Conservation (phyloP, 2,113 vertebrate genomes). For the Climacteris rufus region DNA sequence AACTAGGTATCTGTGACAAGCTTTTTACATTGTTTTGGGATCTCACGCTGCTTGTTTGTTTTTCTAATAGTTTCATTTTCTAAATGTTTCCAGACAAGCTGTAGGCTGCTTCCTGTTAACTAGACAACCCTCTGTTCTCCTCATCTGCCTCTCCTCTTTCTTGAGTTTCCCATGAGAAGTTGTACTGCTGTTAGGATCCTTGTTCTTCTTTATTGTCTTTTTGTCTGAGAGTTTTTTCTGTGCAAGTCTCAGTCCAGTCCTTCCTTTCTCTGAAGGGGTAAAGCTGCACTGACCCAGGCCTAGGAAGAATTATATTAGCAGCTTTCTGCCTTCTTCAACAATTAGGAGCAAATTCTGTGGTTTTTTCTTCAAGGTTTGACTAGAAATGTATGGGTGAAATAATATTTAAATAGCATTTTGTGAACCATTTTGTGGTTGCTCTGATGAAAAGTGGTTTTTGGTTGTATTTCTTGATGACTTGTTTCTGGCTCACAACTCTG, state of each 20-base stretch:
- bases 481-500: neutral
- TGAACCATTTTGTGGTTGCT: neutral
- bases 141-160: neutral
- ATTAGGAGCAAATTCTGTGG: neutral
- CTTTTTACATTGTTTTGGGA: neutral
- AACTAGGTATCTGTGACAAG: neutral
- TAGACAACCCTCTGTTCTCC: neutral
- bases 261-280: neutral
- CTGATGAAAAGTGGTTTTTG: neutral
- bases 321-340: neutral
- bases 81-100: conserved; percentile 11
- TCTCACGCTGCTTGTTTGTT: neutral
- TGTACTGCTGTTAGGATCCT: neutral
- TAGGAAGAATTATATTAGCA: neutral
- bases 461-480: neutral
- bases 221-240: neutral
- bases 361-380: neutral
- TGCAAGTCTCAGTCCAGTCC: neutral
- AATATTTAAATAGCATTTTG: neutral
- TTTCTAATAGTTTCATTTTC: neutral
- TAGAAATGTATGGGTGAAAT: neutral
- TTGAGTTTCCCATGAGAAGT: neutral
- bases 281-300: neutral
- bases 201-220: neutral
- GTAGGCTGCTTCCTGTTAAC: neutral